Conservation (phyloP, 2,888 invertebrate species). For the Boloria selene region DNA sequence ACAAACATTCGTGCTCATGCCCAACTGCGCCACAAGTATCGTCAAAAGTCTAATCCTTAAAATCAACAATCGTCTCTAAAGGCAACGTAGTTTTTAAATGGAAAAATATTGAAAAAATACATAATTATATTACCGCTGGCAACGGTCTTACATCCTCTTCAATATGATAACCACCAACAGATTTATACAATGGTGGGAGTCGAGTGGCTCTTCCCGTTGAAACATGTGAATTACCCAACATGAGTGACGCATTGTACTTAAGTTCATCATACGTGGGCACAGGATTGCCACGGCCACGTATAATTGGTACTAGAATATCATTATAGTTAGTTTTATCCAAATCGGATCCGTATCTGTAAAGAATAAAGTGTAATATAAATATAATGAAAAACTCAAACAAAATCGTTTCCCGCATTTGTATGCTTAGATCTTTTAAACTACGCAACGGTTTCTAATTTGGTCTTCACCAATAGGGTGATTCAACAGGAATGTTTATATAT, state of each 20-base stretch:
- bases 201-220: constrained; percentile 49
- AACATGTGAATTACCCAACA: constrained; percentile 61
- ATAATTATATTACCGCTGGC: constrained; percentile 43
- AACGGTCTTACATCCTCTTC: constrained; percentile 52
- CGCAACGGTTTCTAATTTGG: too few species aligned
- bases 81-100: neutral
- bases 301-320: constrained; percentile 19
- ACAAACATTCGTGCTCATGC: too few species aligned
- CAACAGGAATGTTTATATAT: too few species aligned
- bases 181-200: constrained; percentile 58
- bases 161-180: constrained; percentile 63
- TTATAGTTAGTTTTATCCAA: constrained; percentile 33
- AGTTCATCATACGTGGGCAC: constrained; percentile 16
- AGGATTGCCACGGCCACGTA: constrained; percentile 13
- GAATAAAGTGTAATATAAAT: constrained; percentile 27
- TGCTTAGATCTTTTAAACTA: too few species aligned
- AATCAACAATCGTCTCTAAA: too few species aligned
- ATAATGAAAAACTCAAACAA: too few species aligned
- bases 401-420: too few species aligned
- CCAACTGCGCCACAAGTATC: too few species aligned
- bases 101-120: neutral
- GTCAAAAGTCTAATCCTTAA: too few species aligned
- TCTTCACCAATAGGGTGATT: too few species aligned
- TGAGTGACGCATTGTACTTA: constrained; percentile 55
- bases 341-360: constrained; percentile 39